phyloP scores from a whole-genome alignment of 2,888 invertebrate genomes.

The Sinhomidia bicolor region DNA sequence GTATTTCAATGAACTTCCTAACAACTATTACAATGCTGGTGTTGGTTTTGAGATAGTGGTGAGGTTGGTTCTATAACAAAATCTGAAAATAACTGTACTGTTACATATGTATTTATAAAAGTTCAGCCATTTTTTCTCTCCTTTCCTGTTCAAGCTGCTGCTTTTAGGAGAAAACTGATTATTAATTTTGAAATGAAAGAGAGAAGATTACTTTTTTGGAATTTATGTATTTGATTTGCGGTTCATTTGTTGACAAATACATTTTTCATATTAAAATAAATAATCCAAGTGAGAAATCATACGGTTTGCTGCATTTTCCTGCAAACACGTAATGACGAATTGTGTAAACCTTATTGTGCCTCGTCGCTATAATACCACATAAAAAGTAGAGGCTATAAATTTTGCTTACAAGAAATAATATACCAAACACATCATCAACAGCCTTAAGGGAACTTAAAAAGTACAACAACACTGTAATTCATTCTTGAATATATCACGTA shows the following conservation, averaged over 20 bases:
- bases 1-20: background rate
- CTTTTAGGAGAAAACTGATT: background rate
- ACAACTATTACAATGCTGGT: too few species aligned
- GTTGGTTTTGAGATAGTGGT: constrained; percentile 3
- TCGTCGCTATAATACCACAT: too few species aligned
- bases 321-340: background rate
- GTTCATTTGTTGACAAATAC: background rate
- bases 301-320: background rate
- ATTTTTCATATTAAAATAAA: background rate
- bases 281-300: background rate
- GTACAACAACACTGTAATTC: background rate
- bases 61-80: background rate
- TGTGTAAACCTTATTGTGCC: background rate
- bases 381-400: too few species aligned
- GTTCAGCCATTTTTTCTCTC: background rate
- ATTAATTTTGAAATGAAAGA: background rate
- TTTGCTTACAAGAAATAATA: too few species aligned
- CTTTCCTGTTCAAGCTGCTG: background rate
- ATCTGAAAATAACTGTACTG: too few species aligned
- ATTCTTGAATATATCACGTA: background rate
- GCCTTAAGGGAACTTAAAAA: background rate
- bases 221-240: background rate
- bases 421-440: background rate
- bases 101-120: background rate
- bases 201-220: background rate